phyloP scores from a whole-genome alignment of 2,888 invertebrate species.

The Odontocerum albicorne region DNA sequence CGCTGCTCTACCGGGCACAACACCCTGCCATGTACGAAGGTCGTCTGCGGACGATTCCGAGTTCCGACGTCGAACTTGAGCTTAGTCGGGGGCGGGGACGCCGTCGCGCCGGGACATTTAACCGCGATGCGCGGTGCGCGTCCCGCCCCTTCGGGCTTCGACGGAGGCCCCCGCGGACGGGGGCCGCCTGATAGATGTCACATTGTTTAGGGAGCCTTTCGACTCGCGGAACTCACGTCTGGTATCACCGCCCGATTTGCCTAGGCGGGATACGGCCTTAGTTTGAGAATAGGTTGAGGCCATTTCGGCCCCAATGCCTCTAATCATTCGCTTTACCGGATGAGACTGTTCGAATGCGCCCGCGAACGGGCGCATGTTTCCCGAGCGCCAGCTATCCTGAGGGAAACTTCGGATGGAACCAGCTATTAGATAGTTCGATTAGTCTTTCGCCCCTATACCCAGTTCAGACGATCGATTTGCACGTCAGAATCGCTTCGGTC shows the following conservation, averaged over 20 bases:
- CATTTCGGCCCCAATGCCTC: constrained; percentile 69
- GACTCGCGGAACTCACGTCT: constrained; percentile 49
- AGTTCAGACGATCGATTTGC: too few species aligned
- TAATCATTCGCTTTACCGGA: constrained; percentile 78
- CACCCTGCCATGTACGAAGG: constrained; percentile 61
- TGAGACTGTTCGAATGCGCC: constrained; percentile 61
- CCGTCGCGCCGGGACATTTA: constrained; percentile 36
- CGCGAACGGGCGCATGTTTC: too few species aligned
- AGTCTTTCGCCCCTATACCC: too few species aligned
- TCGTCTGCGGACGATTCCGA: constrained; percentile 65
- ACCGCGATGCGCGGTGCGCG: constrained; percentile 43
- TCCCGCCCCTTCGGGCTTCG: constrained; percentile 46
- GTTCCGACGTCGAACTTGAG: constrained; percentile 54
- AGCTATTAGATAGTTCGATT: constrained; percentile 69
- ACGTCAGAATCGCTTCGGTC: too few species aligned
- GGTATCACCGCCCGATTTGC: constrained; percentile 52
- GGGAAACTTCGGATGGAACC: constrained; percentile 77
- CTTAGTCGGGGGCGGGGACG: constrained; percentile 10
- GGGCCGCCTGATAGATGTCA: constrained; percentile 44
- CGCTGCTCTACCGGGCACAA: constrained; percentile 63
- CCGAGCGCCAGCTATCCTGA: constrained; percentile 68
- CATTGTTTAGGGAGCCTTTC: too few species aligned
- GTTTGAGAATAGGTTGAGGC: constrained; percentile 76
- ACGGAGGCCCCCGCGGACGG: constrained; percentile 44
- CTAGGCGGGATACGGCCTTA: constrained; percentile 59